Base-by-base conservation (phyloP, 2,888 invertebrate genomes). In the Morpho helenor region DNA sequence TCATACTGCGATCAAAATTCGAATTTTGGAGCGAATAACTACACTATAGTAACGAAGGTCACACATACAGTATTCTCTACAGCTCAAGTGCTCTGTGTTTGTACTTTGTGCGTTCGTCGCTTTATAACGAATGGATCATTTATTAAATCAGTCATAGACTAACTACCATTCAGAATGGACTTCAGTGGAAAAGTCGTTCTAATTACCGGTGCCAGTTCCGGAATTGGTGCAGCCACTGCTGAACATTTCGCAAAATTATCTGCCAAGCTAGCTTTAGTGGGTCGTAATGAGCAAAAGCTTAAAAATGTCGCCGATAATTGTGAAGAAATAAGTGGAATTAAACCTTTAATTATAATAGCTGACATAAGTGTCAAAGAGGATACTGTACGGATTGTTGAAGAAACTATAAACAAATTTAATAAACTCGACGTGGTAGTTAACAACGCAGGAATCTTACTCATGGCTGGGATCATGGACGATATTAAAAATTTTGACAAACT, bases 151-250 rank as follows among this genome's bases (percentile, higher is more conserved):
- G 71, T 72, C 42, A 58, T 45, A 52, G 54, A 49, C 46, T 49
- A 62, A 55, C 62, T 56, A 64, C 69, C 76, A 74, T 73, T 74
- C 64, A 71, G 65, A 61, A 87, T 87, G 87, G 74, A 77, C 68
- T 86, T 85, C 70, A 68, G 67, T 16, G 69, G 77, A 52, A 85
- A 85, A 80, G 86, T 87, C 43, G 80, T 87, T 31, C 62, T 87
- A 50, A 72, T 87, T 52, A 87, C 87, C 3, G 87, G 87, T 4
- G 85, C 84, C 8, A 85, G 86, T 63, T 78, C 85, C 2, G 88
- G 88, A 2, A 85, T 88, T 48, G 88, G 88, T 16, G 82, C 85
- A 4, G 74, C 78, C 8, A 80, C 80, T 59, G 84, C 88, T 1
- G 4, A 79, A 8, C 66, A 67, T 44, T 86, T 88, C 55, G 84